Evolutionary conservation across 2,888 invertebrate species (phyloP), one percentile per base, ranked within the genome.

Genomic region (Eupithecia subfuscata): DNA sequence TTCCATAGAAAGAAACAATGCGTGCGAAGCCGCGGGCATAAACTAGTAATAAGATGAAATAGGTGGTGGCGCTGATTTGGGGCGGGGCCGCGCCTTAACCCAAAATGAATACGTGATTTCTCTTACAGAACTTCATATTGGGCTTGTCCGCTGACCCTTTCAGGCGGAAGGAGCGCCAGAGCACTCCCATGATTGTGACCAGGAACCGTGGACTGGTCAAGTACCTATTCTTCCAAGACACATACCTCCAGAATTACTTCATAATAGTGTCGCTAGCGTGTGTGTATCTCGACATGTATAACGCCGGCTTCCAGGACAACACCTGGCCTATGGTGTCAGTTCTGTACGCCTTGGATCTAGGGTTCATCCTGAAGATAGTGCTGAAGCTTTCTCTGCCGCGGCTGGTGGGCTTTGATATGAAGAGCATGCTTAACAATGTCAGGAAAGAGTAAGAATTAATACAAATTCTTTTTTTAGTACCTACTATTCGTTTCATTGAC

Each of bases 301-400:
- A 92, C 67, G 91, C 90, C 0, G 92, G 92, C 1, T 93, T 89
- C 75, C 87, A 92, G 80, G 80, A 87, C 76, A 93, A 93, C 75
- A 81, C 84, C 0, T 77, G 76, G 3, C 56, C 77, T 6, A 25
- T 91, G 2, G 82, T 93, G 0, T n/a, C 84, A 0, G 68, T 79
- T 0, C 81, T 93, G 0, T 92, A 93, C 68, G 78, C 81, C 0
- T 77, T 92, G 72, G 93, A 93, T 74, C n/a, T 89, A 0, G 85
- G 84, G 4, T 93, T 92, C 78, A 82, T 79, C 25, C 22, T 89
- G 48, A 93, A 92, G 82, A 89, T 93, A 18, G 25, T 90, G 12
- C 81, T 89, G 52, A 84, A 89, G 14, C 88, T 82, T 60, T 76
- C 82, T 0, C 16, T 87, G 64, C 91, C 90, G 0, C 77, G 81